A percentile compares a stretch with the other conserved stretches of the same genome.
These are phyloP conservation scores for Calvadosia cruxmelitensis DNA, from an alignment of 30 jellyfish, hydroid and myxozoan genomes.

Conservation along the genomic window DNA sequence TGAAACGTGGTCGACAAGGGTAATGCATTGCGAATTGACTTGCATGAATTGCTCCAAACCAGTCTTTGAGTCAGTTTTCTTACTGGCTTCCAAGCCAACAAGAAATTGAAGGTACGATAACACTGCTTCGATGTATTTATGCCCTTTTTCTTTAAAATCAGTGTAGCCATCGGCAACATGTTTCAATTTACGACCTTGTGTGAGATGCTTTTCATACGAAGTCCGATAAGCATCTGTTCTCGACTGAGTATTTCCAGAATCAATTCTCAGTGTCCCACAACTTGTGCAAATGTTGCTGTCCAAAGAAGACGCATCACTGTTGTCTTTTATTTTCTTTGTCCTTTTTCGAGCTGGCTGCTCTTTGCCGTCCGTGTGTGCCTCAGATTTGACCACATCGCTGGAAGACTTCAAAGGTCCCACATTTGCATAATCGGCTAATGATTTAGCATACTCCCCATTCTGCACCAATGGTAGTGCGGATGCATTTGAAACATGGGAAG, in stretches of 20 bases:
- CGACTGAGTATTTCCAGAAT: not conserved
- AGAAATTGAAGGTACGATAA: conserved; percentile 48
- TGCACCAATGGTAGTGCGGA: too few relatives aligned
- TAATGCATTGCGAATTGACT: conserved; percentile 53
- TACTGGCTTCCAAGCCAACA: conserved; percentile 61
- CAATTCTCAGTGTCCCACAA: conserved; percentile 27
- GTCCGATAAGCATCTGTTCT: not conserved
- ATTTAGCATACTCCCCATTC: too few relatives aligned
- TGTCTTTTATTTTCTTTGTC: not conserved
- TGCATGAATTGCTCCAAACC: conserved; percentile 65
- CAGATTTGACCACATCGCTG: too few relatives aligned
- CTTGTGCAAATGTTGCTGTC: conserved; percentile 43
- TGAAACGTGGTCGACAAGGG: conserved; percentile 46
- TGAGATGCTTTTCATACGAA: conserved; percentile 33
- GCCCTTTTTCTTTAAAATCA: conserved; percentile 58
- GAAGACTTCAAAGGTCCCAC: too few relatives aligned
- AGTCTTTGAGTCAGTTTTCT: conserved; percentile 39
- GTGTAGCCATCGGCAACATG: conserved; percentile 41
- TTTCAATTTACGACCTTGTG: conserved; percentile 34
- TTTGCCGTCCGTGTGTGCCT: too few relatives aligned
- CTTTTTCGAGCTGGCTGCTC: too few relatives aligned
- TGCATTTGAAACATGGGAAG: too few relatives aligned
- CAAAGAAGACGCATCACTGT: not conserved
- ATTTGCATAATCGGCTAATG: too few relatives aligned
- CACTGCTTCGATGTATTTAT: conserved; percentile 62